These are phyloP conservation scores for Eospalax fontanierii DNA, from an alignment of 2,797 vertebrate species.

Conservation along the genomic window DNA sequence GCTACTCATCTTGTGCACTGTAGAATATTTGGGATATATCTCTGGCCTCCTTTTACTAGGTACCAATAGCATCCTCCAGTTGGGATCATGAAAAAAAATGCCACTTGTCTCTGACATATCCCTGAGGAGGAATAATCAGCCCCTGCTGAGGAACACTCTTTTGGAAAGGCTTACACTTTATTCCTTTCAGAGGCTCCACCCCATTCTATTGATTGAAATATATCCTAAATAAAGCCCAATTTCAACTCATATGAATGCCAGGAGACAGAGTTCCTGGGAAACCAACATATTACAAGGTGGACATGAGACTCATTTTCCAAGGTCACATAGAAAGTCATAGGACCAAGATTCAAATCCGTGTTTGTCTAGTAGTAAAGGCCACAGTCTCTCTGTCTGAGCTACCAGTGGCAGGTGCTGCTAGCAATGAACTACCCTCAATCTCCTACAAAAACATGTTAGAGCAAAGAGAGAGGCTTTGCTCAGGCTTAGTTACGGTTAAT, in stretches of 20 bases:
- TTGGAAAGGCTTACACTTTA: neutral
- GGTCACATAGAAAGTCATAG: neutral
- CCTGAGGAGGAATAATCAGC: neutral
- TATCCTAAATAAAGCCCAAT: neutral
- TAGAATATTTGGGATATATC: neutral
- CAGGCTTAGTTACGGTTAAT: conserved; percentile 87
- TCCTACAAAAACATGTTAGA: conserved; percentile 31
- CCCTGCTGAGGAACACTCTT: neutral
- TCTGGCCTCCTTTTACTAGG: neutral
- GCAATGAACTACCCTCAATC: neutral
- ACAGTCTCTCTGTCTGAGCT: neutral
- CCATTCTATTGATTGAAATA: neutral
- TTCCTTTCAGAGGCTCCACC: neutral
- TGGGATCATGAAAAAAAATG: neutral
- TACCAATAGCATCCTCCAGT: neutral
- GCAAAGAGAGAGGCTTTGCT: conserved; percentile 80
- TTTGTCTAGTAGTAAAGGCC: neutral
- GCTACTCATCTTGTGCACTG: neutral
- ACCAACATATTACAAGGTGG: neutral
- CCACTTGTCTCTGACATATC: neutral
- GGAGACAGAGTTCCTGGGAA: too few relatives aligned
- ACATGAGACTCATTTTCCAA: neutral
- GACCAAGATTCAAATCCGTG: neutral
- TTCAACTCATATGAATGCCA: neutral
- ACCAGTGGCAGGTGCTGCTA: neutral